Percentiles rank a stretch among this genome's conserved stretches.
phyloP scores from a whole-genome alignment of 2,888 invertebrate genomes.

The Pogonocherus hispidulus region DNA sequence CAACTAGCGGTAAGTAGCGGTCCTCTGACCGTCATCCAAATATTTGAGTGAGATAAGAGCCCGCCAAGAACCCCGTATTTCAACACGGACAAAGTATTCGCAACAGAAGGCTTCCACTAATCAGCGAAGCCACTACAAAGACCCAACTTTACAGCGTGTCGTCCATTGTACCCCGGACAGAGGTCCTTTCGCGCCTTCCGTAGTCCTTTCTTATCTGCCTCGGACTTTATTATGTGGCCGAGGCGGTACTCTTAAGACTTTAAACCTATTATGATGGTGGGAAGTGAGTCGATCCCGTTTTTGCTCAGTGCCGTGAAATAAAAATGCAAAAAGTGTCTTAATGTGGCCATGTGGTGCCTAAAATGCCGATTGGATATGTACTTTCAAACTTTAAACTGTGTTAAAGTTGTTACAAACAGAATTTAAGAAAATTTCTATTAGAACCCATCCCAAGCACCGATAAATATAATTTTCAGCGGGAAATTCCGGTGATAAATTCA shows the following conservation, averaged over 20 bases:
- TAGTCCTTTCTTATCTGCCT: slow-evolving; percentile 15
- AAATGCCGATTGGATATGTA: too few species aligned
- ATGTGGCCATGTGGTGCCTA: too few species aligned
- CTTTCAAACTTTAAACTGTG: too few species aligned
- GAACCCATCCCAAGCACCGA: too few species aligned
- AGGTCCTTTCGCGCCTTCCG: slow-evolving; percentile 17
- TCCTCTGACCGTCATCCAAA: not conserved
- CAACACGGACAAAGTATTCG: slow-evolving; percentile 20
- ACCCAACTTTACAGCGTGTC: slow-evolving; percentile 6
- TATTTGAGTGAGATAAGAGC: not conserved
- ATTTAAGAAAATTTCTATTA: too few species aligned
- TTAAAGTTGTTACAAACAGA: too few species aligned
- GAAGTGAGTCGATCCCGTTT: too few species aligned
- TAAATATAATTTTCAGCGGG: too few species aligned
- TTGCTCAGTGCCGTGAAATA: slow-evolving; percentile 29
- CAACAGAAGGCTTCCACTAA: slow-evolving; percentile 26
- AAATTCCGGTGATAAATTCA: too few species aligned
- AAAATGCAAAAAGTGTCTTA: too few species aligned
- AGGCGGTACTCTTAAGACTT: not conserved
- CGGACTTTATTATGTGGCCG: slow-evolving; percentile 22
- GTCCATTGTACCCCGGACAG: slow-evolving; percentile 16
- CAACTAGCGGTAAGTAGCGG: not conserved
- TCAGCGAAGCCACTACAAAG: slow-evolving; percentile 32
- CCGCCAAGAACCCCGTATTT: not conserved
- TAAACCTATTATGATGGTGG: not conserved